Conservation (phyloP, 1,140 invertebrate genomes). For the Brachionus rubens region DNA sequence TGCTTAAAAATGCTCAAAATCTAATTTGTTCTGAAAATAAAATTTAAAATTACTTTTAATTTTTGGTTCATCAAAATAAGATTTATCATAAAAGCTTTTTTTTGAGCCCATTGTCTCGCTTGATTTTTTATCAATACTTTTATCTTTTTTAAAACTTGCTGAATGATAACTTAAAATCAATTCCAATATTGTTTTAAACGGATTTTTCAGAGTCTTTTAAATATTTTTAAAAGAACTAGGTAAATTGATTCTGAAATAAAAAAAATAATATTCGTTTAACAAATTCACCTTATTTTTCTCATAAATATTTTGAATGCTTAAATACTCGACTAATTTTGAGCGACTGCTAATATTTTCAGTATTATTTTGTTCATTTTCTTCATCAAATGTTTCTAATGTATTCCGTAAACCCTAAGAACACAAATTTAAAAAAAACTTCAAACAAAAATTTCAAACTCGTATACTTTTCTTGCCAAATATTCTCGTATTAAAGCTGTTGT, state of each 20-base stretch:
- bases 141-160: neutral
- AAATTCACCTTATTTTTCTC: conserved; percentile 29
- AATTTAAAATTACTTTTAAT: neutral
- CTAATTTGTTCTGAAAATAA: neutral
- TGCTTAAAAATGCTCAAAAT: no score
- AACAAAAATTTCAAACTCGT: neutral
- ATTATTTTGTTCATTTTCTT: neutral
- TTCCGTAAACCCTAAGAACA: neutral
- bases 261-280: neutral
- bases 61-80: neutral
- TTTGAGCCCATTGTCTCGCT: neutral
- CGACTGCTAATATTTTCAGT: conserved; percentile 1
- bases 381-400: conserved; percentile 23
- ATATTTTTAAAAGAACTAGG: no score
- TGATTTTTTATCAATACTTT: neutral
- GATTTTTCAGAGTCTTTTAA: conserved; percentile 14
- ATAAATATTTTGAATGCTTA: conserved; percentile 36
- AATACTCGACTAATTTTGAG: conserved; percentile 12
- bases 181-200: conserved; percentile 19
- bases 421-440: neutral
- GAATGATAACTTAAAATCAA: neutral
- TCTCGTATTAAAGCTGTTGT: conserved; percentile 29
- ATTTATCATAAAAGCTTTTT: conserved; percentile 21
- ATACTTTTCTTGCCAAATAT: conserved; percentile 33
- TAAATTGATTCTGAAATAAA: no score